Base-by-base conservation (phyloP, 2,797 vertebrate genomes). In the Nannoperca australis region DNA sequence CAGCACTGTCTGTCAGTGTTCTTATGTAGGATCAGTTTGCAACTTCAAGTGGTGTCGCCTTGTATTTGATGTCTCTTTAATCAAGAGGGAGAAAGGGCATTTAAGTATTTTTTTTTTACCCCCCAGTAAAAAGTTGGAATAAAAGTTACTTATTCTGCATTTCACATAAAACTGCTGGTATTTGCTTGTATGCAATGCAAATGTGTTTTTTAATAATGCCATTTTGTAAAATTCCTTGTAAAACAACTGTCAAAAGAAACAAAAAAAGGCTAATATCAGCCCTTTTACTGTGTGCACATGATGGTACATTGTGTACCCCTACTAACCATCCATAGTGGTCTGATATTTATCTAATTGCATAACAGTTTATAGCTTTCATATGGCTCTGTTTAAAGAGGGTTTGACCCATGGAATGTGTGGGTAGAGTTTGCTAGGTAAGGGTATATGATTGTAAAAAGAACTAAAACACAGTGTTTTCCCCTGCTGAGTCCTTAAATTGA, bases 401-500 rank as follows among this genome's bases (percentile, higher is more conserved):
- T 79, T 82, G 73, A 85, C 72, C 65, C 59, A 44, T 86, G 84
- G 81, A 81, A 86, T 85, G 80, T 85, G 78, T 32, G 72, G 78
- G 62, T 64, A 67, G 18, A 40, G 58, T 75, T 84, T 63, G 60
- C 79, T 63, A 68, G 50, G 71, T 86, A 74, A 69, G 70, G 40
- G 7, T 75, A 72, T 83, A 82, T 73, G 71, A 76, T 70, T 83
- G 54, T 82, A 71, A 84, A 76, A 62, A 76, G 47, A 70, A 67
- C 51, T 56, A 59, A 80, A 80, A 79, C 71, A 73, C 61, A 54
- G 49, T 66, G 61, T 70, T 66, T 82, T 78, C 76, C 73, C 70
- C 83, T 82, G 75, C 82, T 79, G 84, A 85, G 76, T 75, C 61
- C 59, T 67, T 84, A 75, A 88, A 88, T 85, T 86, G 70, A 83